These are phyloP conservation scores for Diachasma alloeum DNA, from an alignment of 1,140 invertebrate genomes.

Conservation along the genomic window DNA sequence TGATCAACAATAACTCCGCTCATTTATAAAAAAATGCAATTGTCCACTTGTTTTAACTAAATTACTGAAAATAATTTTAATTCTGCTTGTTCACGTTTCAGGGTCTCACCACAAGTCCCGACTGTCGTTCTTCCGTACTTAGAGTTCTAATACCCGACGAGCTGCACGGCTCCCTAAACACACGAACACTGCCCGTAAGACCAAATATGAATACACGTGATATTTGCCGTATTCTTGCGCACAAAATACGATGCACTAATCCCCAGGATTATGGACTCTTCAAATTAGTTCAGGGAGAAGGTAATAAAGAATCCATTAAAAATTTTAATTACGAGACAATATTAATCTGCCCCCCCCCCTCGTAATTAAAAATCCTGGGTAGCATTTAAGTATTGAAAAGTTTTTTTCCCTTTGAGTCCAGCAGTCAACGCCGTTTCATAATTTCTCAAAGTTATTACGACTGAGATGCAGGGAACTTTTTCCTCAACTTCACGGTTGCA, in stretches of 20 bases:
- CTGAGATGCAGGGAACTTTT: background rate
- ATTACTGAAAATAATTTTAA: constrained; percentile 53
- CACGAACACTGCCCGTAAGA: constrained; percentile 88
- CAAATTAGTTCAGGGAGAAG: constrained; percentile 88
- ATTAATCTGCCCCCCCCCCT: background rate
- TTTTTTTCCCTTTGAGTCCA: background rate
- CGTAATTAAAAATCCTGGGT: background rate
- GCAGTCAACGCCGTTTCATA: background rate
- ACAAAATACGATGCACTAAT: constrained; percentile 92
- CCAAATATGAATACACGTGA: constrained; percentile 92
- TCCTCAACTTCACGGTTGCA: background rate
- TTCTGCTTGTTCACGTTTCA: constrained; percentile 37
- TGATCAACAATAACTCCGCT: too few relatives aligned
- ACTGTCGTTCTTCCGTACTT: constrained; percentile 78
- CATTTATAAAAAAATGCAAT: constrained; percentile 1
- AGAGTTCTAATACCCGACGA: constrained; percentile 93
- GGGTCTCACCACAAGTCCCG: constrained; percentile 52
- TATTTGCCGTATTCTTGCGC: constrained; percentile 91
- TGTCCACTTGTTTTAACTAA: constrained; percentile 14
- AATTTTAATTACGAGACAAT: constrained; percentile 6
- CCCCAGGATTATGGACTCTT: constrained; percentile 96
- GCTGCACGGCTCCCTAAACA: constrained; percentile 87
- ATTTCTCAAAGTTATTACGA: background rate
- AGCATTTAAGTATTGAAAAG: background rate
- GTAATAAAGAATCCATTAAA: constrained; percentile 61